Evolutionary conservation across 2,888 invertebrate genomes (phyloP).

Genomic region (Resseliella maxima): DNA sequence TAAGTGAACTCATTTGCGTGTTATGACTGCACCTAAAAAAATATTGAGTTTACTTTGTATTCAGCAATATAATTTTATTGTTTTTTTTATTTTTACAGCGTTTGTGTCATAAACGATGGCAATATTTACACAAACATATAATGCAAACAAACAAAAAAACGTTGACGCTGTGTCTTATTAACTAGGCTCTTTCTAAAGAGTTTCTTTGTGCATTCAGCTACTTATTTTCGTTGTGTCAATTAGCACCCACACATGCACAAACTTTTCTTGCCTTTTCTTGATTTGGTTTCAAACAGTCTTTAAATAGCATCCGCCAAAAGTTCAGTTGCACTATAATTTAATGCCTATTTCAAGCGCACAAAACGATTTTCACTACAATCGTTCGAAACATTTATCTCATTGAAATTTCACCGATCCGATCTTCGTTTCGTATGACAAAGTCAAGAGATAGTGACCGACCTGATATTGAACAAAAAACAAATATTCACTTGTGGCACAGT

Average conservation of each 20-base stretch:
- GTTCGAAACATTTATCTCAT: neutral
- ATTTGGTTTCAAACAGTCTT: neutral
- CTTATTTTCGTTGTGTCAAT: slow-evolving; percentile 46
- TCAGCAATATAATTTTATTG: slow-evolving; percentile 3
- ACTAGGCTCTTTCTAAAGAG: no score
- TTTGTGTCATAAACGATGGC: neutral
- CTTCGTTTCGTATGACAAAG: neutral
- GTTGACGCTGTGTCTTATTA: neutral
- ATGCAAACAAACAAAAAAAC: neutral
- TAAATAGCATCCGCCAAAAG: neutral
- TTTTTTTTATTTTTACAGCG: neutral
- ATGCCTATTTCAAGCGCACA: neutral
- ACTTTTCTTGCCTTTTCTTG: neutral
- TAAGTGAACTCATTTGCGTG: slow-evolving; percentile 36
- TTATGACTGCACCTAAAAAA: slow-evolving; percentile 37
- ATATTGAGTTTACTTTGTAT: neutral
- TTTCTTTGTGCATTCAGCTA: neutral
- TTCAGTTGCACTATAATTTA: neutral
- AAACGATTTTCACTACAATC: neutral
- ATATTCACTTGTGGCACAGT: slow-evolving; percentile 40
- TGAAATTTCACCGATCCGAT: neutral
- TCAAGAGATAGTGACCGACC: neutral
- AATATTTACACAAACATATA: neutral
- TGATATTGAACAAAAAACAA: neutral
- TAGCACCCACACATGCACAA: neutral